phyloP scores from a whole-genome alignment of 2,888 invertebrate species.

The Stenchaetothrips biformis region DNA sequence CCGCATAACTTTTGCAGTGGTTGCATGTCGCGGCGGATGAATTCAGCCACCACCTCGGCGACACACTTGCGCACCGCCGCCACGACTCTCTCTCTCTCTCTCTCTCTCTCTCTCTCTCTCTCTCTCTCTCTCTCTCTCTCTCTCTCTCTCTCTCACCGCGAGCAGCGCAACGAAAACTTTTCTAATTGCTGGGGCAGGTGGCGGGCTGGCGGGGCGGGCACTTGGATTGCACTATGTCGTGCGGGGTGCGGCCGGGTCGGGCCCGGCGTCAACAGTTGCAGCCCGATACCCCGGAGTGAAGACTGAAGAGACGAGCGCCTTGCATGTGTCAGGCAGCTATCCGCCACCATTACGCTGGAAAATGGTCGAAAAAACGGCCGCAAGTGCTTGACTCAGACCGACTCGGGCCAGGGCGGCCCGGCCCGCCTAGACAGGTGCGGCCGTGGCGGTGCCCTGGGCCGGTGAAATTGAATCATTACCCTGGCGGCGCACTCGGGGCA shows the following conservation, averaged over 20 bases:
- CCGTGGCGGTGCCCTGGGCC: neutral
- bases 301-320: neutral
- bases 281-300: neutral
- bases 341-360: neutral
- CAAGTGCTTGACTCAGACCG: neutral
- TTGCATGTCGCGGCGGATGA: too few relatives aligned
- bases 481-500: too few relatives aligned
- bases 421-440: too few relatives aligned
- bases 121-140: too few relatives aligned
- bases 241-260: neutral
- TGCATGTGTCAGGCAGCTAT: neutral
- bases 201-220: too few relatives aligned
- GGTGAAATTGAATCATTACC: conserved; percentile 5
- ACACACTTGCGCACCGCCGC: neutral
- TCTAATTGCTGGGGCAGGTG: neutral
- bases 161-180: neutral
- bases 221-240: too few relatives aligned
- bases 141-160: too few relatives aligned
- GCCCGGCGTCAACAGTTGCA: neutral
- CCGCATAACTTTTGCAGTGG: too few relatives aligned
- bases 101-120: too few relatives aligned
- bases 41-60: too few relatives aligned
- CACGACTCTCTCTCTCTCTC: neutral
- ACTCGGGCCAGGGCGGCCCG: too few relatives aligned
- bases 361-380: neutral